Percentiles rank a stretch among this genome's conserved stretches.
These are phyloP conservation scores for Otus sunia DNA, from an alignment of 2,113 vertebrate genomes.

Conservation along the genomic window DNA sequence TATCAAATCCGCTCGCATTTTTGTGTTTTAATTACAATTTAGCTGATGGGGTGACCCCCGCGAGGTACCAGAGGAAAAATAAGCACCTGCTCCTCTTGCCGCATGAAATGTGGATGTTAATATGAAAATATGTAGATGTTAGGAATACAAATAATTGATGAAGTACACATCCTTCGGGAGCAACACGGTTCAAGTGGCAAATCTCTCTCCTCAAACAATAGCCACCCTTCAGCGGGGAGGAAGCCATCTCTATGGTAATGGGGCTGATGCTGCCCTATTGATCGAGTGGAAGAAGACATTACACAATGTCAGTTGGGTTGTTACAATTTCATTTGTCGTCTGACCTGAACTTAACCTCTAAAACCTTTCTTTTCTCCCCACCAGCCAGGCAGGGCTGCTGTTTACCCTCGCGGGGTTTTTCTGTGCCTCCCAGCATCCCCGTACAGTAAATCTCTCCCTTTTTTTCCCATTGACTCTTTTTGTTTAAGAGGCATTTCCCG, in stretches of 20 bases:
- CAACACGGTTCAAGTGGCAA: slow-evolving; percentile 81
- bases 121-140: slow-evolving; percentile 77
- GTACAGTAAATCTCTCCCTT: slow-evolving; percentile 12
- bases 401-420: slow-evolving; percentile 14
- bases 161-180: slow-evolving; percentile 79
- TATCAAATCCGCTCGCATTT: not conserved
- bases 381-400: slow-evolving; percentile 54
- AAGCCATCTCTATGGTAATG: slow-evolving; percentile 86
- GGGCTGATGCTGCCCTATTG: slow-evolving; percentile 82
- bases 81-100: not conserved
- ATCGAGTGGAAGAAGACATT: slow-evolving; percentile 84
- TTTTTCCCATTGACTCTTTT: not conserved
- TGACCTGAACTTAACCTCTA: slow-evolving; percentile 84
- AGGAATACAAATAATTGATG: slow-evolving; percentile 82
- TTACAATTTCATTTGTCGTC: slow-evolving; percentile 85
- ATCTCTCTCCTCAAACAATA: slow-evolving; percentile 82
- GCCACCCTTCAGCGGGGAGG: slow-evolving; percentile 77
- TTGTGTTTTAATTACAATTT: not conserved
- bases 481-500: slow-evolving; percentile 35
- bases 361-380: slow-evolving; percentile 77
- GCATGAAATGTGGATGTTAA: slow-evolving; percentile 21
- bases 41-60: not conserved
- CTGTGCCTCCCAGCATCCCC: not conserved
- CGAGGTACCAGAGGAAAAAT: not conserved
- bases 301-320: slow-evolving; percentile 82